phyloP scores from a whole-genome alignment of 2,888 invertebrate species.

The Allolobophora icterica region DNA sequence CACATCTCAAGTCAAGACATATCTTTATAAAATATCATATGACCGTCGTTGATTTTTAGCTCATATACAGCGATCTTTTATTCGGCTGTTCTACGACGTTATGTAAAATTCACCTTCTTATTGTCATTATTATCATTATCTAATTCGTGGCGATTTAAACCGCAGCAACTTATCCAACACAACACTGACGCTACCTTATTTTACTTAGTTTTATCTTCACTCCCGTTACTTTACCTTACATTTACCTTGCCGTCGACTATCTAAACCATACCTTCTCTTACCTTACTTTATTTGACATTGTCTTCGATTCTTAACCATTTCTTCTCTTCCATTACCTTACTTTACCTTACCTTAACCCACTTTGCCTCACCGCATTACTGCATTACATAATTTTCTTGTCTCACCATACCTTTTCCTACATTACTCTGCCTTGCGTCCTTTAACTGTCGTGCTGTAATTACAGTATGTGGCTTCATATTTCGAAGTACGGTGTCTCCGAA shows the following conservation, averaged over 20 bases:
- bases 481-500: conserved; percentile 51
- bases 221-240: too few species aligned
- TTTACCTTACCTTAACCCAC: background rate
- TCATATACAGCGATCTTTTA: too few species aligned
- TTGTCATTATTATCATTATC: too few species aligned
- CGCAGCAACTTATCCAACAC: too few species aligned
- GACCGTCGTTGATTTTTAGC: too few species aligned
- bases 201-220: too few species aligned
- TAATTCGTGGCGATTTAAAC: background rate
- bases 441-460: background rate
- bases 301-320: background rate
- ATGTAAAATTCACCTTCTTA: too few species aligned
- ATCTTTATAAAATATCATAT: too few species aligned
- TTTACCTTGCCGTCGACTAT: too few species aligned
- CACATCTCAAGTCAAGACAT: too few species aligned
- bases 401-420: background rate
- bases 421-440: background rate
- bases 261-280: background rate
- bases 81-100: too few species aligned
- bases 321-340: background rate
- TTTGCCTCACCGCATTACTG: background rate
- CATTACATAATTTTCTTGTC: background rate
- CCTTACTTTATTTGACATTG: background rate
- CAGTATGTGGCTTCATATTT: conserved; percentile 74
- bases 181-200: too few species aligned